A percentile compares a stretch with the other conserved stretches of the same genome.
Evolutionary conservation across 37 sponge, comb jelly and placozoan species (phyloP).

Genomic region (Cliona cf. orientalis): DNA sequence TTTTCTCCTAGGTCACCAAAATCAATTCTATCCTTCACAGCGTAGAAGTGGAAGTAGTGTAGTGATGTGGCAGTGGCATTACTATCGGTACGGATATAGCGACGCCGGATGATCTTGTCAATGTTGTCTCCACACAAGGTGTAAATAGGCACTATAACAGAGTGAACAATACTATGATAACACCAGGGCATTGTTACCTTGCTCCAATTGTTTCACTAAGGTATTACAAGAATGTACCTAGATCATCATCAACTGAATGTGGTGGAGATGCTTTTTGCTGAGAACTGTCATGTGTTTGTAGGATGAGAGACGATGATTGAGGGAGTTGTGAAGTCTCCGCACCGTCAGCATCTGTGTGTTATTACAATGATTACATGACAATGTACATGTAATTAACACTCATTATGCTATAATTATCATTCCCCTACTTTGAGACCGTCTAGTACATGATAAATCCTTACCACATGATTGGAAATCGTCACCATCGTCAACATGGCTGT

Average conservation of each 20-base stretch:
- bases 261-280: not conserved
- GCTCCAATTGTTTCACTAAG: too few relatives aligned
- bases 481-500: not conserved
- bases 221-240: too few relatives aligned
- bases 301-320: not conserved
- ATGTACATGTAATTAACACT: not conserved
- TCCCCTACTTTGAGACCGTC: too few relatives aligned
- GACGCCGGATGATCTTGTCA: conserved; percentile 4
- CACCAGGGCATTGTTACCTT: too few relatives aligned
- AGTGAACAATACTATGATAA: not conserved
- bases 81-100: conserved; percentile 7
- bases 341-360: not conserved
- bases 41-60: conserved; percentile 38
- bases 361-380: not conserved
- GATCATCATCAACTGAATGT: not conserved
- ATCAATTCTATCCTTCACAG: conserved; percentile 37
- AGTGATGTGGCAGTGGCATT: not conserved
- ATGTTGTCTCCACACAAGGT: conserved; percentile 42
- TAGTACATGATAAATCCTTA: too few relatives aligned
- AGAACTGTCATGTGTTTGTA: not conserved
- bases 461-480: not conserved
- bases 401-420: too few relatives aligned
- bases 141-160: not conserved
- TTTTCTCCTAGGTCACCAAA: conserved; percentile 11
- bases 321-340: not conserved